Evolutionary conservation across 2,888 invertebrate genomes (phyloP).

Genomic region (Cephus sareptanus): DNA sequence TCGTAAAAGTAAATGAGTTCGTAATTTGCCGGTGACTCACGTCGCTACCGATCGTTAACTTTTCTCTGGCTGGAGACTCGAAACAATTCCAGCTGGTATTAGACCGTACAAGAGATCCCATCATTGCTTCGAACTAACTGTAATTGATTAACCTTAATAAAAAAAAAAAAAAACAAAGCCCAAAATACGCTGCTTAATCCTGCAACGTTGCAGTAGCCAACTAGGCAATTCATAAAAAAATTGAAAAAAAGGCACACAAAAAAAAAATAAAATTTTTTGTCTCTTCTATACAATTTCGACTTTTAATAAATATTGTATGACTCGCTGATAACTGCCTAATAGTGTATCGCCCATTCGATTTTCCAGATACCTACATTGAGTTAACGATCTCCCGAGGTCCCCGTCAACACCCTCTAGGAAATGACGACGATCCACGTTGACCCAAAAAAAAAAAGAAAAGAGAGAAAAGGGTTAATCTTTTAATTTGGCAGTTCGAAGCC

Average conservation of each 20-base stretch:
- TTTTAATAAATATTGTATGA: background rate
- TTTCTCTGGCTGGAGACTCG: slow-evolving; percentile 24
- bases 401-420: background rate
- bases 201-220: background rate
- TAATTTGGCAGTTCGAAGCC: background rate
- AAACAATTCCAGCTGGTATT: slow-evolving; percentile 9
- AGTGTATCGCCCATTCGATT: background rate
- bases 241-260: background rate
- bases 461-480: background rate
- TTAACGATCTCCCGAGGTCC: background rate
- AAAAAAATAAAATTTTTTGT: background rate
- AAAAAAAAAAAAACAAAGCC: background rate
- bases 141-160: background rate
- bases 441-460: background rate
- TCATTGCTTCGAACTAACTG: background rate
- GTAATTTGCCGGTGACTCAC: slow-evolving; percentile 24
- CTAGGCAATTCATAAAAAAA: background rate
- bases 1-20: slow-evolving; percentile 26
- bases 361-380: background rate
- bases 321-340: background rate
- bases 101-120: background rate
- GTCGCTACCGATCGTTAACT: slow-evolving; percentile 26
- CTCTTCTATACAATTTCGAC: background rate
- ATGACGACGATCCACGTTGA: background rate
- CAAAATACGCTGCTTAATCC: background rate